Percentiles rank a stretch among this genome's conserved stretches.
Conservation (phyloP, 1,140 invertebrate genomes). For the Eufriesea mexicana region DNA sequence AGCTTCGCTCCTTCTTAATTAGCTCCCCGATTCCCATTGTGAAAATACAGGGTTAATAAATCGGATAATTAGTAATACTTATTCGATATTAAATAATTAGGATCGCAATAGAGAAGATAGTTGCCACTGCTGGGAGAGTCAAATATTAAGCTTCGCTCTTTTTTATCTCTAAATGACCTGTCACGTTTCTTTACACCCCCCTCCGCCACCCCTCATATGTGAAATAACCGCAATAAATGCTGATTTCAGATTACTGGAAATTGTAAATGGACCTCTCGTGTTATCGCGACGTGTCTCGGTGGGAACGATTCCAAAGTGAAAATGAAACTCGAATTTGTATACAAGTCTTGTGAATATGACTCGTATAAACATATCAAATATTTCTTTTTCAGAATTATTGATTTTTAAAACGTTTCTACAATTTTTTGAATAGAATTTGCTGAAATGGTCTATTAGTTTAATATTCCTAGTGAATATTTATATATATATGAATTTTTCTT, state of each 20-base stretch:
- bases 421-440: too few species aligned
- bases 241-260: slow-evolving; percentile 21
- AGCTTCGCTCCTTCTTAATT: too few species aligned
- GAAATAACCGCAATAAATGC: slow-evolving; percentile 12
- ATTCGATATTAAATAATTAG: not conserved
- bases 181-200: not conserved
- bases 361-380: too few species aligned
- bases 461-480: too few species aligned
- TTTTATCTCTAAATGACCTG: slow-evolving; percentile 8
- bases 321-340: not conserved
- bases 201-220: not conserved
- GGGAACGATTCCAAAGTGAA: not conserved
- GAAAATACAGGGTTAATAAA: not conserved
- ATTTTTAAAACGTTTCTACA: too few species aligned
- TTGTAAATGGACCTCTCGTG: slow-evolving; percentile 15
- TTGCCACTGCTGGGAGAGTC: not conserved
- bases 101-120: not conserved
- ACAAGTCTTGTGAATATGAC: too few species aligned
- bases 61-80: not conserved
- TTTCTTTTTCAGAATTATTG: too few species aligned
- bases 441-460: too few species aligned
- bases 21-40: not conserved
- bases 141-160: not conserved
- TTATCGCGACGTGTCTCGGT: slow-evolving; percentile 1
- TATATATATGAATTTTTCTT: too few species aligned